Conservation (phyloP, 2,888 invertebrate genomes). For the Halictus quadricinctus region DNA sequence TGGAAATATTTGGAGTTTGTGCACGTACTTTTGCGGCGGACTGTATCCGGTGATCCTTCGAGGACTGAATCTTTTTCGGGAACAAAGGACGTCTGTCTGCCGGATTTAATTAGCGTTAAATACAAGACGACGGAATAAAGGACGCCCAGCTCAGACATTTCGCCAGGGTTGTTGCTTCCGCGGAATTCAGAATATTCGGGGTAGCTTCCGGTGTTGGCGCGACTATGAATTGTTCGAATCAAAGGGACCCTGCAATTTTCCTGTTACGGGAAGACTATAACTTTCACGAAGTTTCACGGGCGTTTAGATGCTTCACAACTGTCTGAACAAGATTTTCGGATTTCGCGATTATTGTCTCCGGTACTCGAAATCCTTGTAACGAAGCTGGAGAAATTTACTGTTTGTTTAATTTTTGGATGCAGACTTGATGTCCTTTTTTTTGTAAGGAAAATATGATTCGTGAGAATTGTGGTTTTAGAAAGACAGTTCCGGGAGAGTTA, state of each 20-base stretch:
- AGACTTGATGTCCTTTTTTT: neutral
- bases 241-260: conserved; percentile 24
- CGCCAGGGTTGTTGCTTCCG: conserved; percentile 17
- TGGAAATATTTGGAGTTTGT: neutral
- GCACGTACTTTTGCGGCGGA: neutral
- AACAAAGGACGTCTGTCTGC: neutral
- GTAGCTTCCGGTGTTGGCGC: conserved; percentile 10
- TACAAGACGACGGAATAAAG: conserved; percentile 1
- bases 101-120: conserved; percentile 14
- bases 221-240: conserved; percentile 18
- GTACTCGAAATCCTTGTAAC: neutral
- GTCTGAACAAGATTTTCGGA: neutral
- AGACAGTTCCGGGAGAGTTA: neutral
- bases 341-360: neutral
- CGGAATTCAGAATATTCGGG: conserved; percentile 9
- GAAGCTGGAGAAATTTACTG: neutral
- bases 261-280: conserved; percentile 8
- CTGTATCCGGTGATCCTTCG: neutral
- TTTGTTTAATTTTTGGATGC: neutral
- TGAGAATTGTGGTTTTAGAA: neutral
- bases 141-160: neutral
- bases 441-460: neutral
- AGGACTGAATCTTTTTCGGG: neutral
- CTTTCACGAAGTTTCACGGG: neutral
- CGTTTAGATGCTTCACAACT: neutral